A percentile compares a stretch with the other conserved stretches of the same genome.
Evolutionary conservation across 1,140 invertebrate species (phyloP).

Genomic region (Drosophila guanche): DNA sequence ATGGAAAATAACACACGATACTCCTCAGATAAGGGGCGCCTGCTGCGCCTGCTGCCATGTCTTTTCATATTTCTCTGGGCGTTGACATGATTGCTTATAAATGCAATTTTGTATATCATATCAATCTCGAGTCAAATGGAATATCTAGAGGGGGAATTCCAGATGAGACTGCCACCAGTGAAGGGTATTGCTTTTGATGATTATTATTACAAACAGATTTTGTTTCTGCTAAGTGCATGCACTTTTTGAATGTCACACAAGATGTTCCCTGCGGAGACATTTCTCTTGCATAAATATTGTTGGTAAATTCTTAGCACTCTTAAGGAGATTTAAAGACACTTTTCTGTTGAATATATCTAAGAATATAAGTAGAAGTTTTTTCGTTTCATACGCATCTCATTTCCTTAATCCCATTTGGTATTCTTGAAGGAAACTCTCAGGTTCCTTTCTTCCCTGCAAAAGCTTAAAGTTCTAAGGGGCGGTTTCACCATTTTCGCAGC

Average conservation of each 20-base stretch:
- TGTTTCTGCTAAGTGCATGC: conserved; percentile 50
- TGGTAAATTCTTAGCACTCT: too few relatives aligned
- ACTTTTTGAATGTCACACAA: conserved; percentile 48
- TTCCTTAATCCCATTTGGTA: too few relatives aligned
- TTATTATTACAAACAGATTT: conserved; percentile 80
- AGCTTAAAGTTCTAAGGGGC: background rate
- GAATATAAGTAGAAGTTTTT: too few relatives aligned
- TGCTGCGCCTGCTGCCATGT: conserved; percentile 21
- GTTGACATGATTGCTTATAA: conserved; percentile 81
- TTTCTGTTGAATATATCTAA: too few relatives aligned
- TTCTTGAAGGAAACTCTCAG: too few relatives aligned
- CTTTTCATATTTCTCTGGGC: conserved; percentile 66
- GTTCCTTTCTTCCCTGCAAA: too few relatives aligned
- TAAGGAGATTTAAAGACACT: background rate
- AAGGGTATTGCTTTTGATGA: conserved; percentile 66
- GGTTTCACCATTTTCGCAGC: conserved; percentile 16
- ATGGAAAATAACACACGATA: conserved; percentile 6
- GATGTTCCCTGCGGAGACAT: background rate
- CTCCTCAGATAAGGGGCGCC: background rate
- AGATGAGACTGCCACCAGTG: conserved; percentile 13
- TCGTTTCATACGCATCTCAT: too few relatives aligned
- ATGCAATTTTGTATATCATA: conserved; percentile 78
- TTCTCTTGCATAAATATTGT: conserved; percentile 33
- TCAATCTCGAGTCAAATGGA: conserved; percentile 32
- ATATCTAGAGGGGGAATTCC: conserved; percentile 1